Conservation (phyloP, 1,140 invertebrate species). For the Nephila pilipes region DNA sequence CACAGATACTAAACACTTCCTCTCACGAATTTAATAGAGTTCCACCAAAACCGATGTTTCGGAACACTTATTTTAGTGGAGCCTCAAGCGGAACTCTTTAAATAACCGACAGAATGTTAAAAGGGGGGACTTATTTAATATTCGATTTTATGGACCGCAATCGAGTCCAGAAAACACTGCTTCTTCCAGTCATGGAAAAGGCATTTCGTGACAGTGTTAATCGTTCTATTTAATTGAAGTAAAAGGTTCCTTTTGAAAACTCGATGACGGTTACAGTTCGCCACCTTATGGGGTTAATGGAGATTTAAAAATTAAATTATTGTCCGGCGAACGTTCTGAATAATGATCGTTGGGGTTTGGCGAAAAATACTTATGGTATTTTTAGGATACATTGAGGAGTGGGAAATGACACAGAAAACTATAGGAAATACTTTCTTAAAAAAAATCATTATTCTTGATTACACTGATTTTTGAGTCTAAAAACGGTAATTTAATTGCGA, state of each 20-base stretch:
- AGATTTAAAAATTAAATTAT: conserved; percentile 34
- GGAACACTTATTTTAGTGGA: conserved; percentile 46
- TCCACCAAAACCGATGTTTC: not conserved
- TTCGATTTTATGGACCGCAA: not conserved
- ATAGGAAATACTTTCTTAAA: no score
- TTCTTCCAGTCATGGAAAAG: not conserved
- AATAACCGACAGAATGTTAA: conserved; percentile 16
- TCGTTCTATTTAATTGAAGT: not conserved
- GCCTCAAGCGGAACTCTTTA: not conserved
- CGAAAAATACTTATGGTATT: not conserved
- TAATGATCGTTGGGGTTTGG: not conserved
- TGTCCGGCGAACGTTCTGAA: not conserved
- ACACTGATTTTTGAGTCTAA: no score
- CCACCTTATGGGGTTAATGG: conserved; percentile 59
- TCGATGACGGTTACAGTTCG: conserved; percentile 37
- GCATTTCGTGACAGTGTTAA: conserved; percentile 26
- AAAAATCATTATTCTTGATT: no score
- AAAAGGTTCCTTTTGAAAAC: not conserved
- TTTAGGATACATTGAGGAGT: not conserved
- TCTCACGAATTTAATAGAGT: conserved; percentile 33
- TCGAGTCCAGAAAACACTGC: not conserved
- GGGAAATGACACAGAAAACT: not conserved
- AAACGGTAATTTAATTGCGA: no score
- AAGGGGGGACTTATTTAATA: conserved; percentile 47
- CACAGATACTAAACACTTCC: not conserved